Conservation (phyloP, 2,888 invertebrate genomes). For the Diadegma fenestrale region DNA sequence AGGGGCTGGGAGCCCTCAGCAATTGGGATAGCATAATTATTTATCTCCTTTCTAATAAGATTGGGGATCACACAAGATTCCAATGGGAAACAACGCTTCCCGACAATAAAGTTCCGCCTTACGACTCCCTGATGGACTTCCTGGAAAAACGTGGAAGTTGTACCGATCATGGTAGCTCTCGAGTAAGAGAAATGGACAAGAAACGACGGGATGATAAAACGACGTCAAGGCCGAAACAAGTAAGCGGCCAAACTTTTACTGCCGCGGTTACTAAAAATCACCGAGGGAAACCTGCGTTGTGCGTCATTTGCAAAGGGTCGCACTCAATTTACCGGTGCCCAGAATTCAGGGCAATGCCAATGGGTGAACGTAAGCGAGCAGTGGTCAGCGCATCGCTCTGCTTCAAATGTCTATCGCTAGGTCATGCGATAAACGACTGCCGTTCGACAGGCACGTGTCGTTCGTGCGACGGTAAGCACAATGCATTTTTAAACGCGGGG, state of each 20-base stretch:
- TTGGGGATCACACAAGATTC: background rate
- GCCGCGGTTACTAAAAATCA: background rate
- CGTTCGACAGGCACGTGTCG: too few relatives aligned
- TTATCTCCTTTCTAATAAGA: constrained; percentile 33
- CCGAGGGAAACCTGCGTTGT: background rate
- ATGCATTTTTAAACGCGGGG: too few relatives aligned
- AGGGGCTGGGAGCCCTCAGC: constrained; percentile 33
- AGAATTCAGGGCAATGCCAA: background rate
- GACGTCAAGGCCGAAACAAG: background rate
- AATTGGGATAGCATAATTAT: constrained; percentile 40
- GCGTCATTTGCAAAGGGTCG: background rate
- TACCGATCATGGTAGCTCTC: background rate
- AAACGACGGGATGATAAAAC: background rate
- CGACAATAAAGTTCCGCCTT: constrained; percentile 54
- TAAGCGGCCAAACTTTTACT: background rate
- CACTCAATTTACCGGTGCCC: background rate
- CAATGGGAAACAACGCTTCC: constrained; percentile 61
- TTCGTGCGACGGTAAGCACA: too few relatives aligned
- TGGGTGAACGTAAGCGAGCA: background rate
- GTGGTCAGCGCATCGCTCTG: background rate
- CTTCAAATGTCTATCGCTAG: background rate
- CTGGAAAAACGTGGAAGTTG: constrained; percentile 58
- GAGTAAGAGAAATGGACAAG: background rate
- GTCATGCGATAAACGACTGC: background rate
- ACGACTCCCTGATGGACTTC: constrained; percentile 50